phyloP scores from a whole-genome alignment of 30 jellyfish, hydroid and myxozoan genomes.

The Aurelia sp. region DNA sequence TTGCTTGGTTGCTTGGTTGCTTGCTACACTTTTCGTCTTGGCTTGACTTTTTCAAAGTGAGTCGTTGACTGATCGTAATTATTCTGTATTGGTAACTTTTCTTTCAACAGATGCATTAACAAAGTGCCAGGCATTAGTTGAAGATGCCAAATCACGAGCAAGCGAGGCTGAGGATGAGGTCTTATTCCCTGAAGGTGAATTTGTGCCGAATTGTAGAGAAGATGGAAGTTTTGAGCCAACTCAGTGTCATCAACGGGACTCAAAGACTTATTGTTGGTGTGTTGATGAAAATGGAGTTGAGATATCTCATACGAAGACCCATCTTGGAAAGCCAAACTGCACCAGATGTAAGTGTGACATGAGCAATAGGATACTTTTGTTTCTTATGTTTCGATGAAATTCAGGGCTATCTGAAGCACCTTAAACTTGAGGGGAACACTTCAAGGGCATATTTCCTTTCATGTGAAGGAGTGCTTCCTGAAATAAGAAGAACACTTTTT shows the following conservation, averaged over 20 bases:
- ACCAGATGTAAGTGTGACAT: conserved; percentile 26
- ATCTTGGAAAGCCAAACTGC: conserved; percentile 51
- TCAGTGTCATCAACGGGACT: conserved; percentile 63
- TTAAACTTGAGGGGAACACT: too few species aligned
- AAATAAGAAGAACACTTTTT: too few species aligned
- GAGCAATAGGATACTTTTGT: too few species aligned
- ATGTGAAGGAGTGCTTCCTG: too few species aligned
- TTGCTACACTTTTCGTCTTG: too few species aligned
- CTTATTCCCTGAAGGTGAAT: conserved; percentile 38
- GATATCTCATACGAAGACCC: conserved; percentile 18
- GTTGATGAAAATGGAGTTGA: conserved; percentile 66
- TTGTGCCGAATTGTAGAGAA: conserved; percentile 45
- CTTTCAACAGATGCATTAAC: conserved; percentile 17
- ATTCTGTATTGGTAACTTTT: not conserved
- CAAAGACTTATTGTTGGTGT: conserved; percentile 78
- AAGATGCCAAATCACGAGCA: conserved; percentile 8
- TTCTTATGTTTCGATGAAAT: too few species aligned
- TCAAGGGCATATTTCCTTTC: too few species aligned
- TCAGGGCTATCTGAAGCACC: too few species aligned
- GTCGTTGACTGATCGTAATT: too few species aligned
- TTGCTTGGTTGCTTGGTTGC: too few species aligned
- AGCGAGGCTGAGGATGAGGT: conserved; percentile 1
- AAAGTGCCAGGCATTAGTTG: conserved; percentile 11
- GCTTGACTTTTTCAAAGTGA: too few species aligned
- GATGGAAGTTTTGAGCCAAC: conserved; percentile 62